These are phyloP conservation scores for Apis dorsata DNA, from an alignment of 1,140 invertebrate species.

Conservation along the genomic window DNA sequence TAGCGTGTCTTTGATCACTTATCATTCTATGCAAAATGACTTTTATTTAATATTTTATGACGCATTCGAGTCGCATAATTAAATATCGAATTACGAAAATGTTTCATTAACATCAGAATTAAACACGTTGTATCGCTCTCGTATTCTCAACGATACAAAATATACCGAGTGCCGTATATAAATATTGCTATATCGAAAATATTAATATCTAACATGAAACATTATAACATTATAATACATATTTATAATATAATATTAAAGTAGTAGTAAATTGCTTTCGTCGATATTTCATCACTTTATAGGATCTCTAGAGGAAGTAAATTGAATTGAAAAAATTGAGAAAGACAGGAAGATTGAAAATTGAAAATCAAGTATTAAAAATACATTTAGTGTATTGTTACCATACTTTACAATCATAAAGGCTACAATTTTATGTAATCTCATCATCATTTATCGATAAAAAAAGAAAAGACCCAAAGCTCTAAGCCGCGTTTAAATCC, in stretches of 20 bases:
- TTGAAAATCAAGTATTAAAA: neutral
- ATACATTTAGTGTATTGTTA: neutral
- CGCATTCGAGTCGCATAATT: neutral
- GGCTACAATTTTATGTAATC: neutral
- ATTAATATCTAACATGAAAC: neutral
- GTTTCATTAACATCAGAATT: neutral
- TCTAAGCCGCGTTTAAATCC: neutral
- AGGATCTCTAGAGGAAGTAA: neutral
- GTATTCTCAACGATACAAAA: neutral
- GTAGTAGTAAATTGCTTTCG: neutral
- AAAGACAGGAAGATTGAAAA: too few species aligned
- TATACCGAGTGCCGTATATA: too few species aligned
- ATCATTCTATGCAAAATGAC: neutral
- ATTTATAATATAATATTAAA: neutral
- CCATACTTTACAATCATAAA: neutral
- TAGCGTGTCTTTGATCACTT: neutral
- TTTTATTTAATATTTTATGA: neutral
- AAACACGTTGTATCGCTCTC: neutral
- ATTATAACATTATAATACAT: neutral
- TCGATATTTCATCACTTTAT: neutral
- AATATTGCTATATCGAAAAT: fast-evolving
- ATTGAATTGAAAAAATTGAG: neutral
- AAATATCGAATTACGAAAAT: slow-evolving; percentile 7
- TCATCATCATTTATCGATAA: neutral
- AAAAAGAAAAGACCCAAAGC: neutral